Evolutionary conservation across 2,113 vertebrate species (phyloP).

Genomic region (Sinocyclocheilus grahami): DNA sequence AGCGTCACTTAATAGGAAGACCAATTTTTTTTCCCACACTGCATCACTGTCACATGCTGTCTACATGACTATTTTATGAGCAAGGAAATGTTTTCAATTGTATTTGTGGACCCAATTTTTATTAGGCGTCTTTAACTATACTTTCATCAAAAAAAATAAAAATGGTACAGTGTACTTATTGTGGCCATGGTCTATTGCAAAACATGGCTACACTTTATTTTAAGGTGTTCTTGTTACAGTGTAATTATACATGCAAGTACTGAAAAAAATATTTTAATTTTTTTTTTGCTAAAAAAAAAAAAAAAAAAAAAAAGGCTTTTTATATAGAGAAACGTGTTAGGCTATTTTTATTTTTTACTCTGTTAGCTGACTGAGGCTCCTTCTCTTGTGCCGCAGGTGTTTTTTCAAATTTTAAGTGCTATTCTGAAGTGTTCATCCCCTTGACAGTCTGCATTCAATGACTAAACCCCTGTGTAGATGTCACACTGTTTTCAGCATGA

Average conservation of each 20-base stretch:
- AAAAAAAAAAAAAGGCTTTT: too few species aligned
- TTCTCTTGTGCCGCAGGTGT: background rate
- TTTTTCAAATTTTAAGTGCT: background rate
- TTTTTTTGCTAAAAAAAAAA: too few species aligned
- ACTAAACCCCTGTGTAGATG: slow-evolving; percentile 6
- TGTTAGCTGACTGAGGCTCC: background rate
- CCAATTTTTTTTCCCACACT: background rate
- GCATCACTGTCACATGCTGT: background rate
- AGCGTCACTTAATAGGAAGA: background rate
- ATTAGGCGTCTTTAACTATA: too few species aligned
- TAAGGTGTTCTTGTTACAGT: too few species aligned
- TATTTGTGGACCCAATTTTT: background rate
- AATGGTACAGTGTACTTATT: too few species aligned
- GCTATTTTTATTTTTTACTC: background rate
- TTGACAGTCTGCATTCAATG: background rate
- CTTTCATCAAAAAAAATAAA: too few species aligned
- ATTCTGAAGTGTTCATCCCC: background rate
- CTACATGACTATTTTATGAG: background rate
- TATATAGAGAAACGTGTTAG: background rate
- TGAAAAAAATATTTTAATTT: too few species aligned
- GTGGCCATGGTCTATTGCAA: too few species aligned
- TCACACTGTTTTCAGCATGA: background rate
- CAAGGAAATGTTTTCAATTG: background rate
- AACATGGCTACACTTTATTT: too few species aligned
- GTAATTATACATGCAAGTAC: too few species aligned